phyloP scores from a whole-genome alignment of 2,113 vertebrate species.

The Perca flavescens region DNA sequence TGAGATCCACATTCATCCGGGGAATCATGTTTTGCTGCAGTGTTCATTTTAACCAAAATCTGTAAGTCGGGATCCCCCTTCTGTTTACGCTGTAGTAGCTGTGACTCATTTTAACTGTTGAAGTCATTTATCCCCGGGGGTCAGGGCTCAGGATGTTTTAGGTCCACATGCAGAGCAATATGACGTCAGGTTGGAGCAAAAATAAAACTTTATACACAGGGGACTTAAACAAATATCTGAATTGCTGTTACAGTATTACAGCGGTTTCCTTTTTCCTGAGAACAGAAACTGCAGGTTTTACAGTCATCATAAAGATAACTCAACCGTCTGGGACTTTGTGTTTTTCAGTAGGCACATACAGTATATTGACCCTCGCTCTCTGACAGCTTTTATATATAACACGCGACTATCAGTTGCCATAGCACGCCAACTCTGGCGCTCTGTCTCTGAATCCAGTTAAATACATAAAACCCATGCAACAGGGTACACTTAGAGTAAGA shows the following conservation, averaged over 20 bases:
- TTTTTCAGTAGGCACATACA: neutral
- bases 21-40: neutral
- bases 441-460: neutral
- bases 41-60: neutral
- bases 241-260: neutral
- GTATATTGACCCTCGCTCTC: conserved; percentile 20
- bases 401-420: conserved; percentile 15
- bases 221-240: neutral
- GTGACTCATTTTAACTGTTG: conserved; percentile 15
- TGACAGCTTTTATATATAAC: conserved; percentile 13
- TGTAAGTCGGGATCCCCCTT: neutral
- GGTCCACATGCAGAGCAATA: neutral
- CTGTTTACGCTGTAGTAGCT: neutral
- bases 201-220: neutral
- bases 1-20: neutral
- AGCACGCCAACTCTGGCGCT: neutral
- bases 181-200: neutral
- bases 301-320: conserved; percentile 59
- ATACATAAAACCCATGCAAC: neutral
- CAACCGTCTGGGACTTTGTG: neutral
- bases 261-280: conserved; percentile 5
- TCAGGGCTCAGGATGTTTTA: conserved; percentile 14
- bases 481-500: neutral
- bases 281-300: conserved; percentile 57
- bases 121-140: conserved; percentile 4